Conservation (phyloP, 2,888 invertebrate species). For the Pristionchus exspectatus region DNA sequence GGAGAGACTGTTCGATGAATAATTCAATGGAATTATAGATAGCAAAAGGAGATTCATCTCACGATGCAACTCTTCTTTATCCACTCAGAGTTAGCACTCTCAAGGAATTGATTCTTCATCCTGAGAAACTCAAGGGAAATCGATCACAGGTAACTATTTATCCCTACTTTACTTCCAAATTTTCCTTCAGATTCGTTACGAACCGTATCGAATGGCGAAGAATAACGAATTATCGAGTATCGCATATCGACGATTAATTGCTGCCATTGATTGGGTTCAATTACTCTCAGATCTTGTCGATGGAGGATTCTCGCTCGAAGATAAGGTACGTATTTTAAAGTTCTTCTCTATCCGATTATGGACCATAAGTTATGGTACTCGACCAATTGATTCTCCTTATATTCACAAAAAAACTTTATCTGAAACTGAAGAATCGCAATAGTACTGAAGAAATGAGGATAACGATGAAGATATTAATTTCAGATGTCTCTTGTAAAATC, state of each 20-base stretch:
- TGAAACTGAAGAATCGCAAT: too few species aligned
- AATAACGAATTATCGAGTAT: slow-evolving; percentile 75
- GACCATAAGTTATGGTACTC: not conserved
- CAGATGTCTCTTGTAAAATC: slow-evolving; percentile 71
- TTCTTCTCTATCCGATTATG: not conserved
- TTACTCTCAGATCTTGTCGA: slow-evolving; percentile 70
- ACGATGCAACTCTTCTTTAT: slow-evolving; percentile 71
- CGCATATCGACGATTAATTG: slow-evolving; percentile 74
- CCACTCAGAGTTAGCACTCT: slow-evolving; percentile 73
- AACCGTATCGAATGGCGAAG: slow-evolving; percentile 74
- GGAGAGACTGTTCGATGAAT: not conserved
- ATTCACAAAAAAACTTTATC: too few species aligned
- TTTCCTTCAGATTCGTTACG: slow-evolving; percentile 72
- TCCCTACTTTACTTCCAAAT: not conserved
- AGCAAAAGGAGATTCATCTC: slow-evolving; percentile 71
- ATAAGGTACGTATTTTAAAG: slow-evolving; percentile 62
- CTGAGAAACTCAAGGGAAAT: slow-evolving; percentile 70
- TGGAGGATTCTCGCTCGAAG: slow-evolving; percentile 67
- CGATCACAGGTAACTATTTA: slow-evolving; percentile 68
- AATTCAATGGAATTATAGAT: slow-evolving; percentile 54
- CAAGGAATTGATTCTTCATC: slow-evolving; percentile 72
- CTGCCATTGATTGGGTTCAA: slow-evolving; percentile 78
- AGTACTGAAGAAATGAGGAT: not conserved
- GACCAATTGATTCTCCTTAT: too few species aligned
- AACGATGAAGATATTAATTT: not conserved